phyloP scores from a whole-genome alignment of 1,140 invertebrate species.

The Contarinia nasturtii region DNA sequence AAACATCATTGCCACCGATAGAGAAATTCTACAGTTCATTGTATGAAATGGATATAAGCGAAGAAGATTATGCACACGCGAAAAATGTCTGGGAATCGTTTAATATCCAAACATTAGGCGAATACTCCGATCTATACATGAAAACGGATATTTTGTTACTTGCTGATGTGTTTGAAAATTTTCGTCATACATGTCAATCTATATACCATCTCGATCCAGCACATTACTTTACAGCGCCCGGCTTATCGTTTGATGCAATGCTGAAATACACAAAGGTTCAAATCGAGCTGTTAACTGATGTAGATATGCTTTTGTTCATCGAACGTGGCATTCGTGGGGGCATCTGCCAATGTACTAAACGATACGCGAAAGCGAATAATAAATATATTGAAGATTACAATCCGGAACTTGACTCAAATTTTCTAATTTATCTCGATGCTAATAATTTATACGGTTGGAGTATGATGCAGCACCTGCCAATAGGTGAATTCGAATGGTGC shows the following conservation, averaged over 20 bases:
- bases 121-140: constrained; percentile 25
- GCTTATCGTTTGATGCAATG: constrained; percentile 22
- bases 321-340: constrained; percentile 22
- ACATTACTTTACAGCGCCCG: constrained; percentile 19
- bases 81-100: constrained; percentile 24
- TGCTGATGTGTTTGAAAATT: constrained; percentile 29
- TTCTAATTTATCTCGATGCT: constrained; percentile 28
- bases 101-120: constrained; percentile 16
- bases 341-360: constrained; percentile 17
- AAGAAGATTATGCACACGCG: constrained; percentile 24
- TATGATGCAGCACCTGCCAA: constrained; percentile 25
- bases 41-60: constrained; percentile 10
- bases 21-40: constrained; percentile 19
- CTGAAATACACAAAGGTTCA: constrained; percentile 20
- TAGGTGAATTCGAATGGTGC: constrained; percentile 26
- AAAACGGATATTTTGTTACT: constrained; percentile 22
- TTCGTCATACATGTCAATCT: constrained; percentile 14
- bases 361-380: constrained; percentile 26
- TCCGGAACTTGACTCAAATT: constrained; percentile 11
- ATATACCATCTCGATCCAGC: constrained; percentile 15
- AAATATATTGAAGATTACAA: constrained; percentile 24
- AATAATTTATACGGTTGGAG: constrained; percentile 33
- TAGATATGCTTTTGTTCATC: constrained; percentile 24
- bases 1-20: constrained; percentile 12
- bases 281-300: constrained; percentile 27